Base-by-base conservation (phyloP, 2,113 vertebrate species). In the Oncorhynchus tshawytscha region DNA sequence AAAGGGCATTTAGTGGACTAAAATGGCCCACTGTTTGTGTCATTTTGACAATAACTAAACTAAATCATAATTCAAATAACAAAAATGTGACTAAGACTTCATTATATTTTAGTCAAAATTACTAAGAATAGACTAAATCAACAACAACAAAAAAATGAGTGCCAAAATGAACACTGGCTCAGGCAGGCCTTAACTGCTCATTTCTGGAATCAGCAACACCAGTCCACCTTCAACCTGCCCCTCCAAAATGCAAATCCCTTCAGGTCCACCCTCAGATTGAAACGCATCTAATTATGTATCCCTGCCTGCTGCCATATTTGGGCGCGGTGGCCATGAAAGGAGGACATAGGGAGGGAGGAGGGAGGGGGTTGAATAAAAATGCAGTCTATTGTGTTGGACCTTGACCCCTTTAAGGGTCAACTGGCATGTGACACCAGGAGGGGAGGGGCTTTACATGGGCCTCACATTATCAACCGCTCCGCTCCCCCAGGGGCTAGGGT, bases 371-470 rank as follows among this genome's bases (percentile, higher is more conserved):
- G 72, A 81, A 87, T 87, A 83, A 86, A 88, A 83, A 88, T 84
- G 82, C 86, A 79, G 66, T 76, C 82, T 84, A 85, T 89, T 89
- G 88, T 89, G 83, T 81, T 78, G 81, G 78, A 77, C 85, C 83
- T 54, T 88, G 84, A 89, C 86, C 88, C 81, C 81, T 84, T 89
- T 86, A 85, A 89, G 86, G 88, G 88, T 89, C 88, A 88, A 85
- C 85, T 82, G 83, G 84, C 86, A 89, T 89, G 86, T 89, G 86
- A 89, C 88, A 88, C 86, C 80, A 81, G 77, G 85, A 79, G 86
- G 81, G 86, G 86, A 83, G 83, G 82, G 79, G 86, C 84, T 82
- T 73, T 81, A 54, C 51, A 88, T 79, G 72, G 80, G 80, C 76
- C 72, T 70, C 71, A 76, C 78, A 84, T 83, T 86, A 81, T 85